Base-by-base conservation (phyloP, 2,888 invertebrate species). In the Rotaria socialis region DNA sequence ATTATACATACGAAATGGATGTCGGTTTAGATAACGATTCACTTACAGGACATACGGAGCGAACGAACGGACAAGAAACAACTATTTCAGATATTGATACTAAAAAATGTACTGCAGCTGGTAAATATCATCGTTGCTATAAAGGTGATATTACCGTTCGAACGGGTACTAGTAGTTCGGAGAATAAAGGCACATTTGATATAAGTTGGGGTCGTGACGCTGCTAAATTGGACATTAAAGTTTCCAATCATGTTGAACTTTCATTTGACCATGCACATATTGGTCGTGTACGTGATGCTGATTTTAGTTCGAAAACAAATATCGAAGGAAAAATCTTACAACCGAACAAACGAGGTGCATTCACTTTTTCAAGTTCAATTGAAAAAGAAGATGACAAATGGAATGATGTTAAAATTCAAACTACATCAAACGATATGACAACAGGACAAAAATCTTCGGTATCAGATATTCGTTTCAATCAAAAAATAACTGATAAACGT, bases 321-420 rank as follows among this genome's bases (percentile, higher is more conserved):
- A 47, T 75, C 4, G 75, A 75, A 41, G 75, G 43, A 10, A 41
- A 47, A 75, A 24, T 22, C 6, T 47, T 75, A 16, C 41, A 2
- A 10, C 10, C 67, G 0, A 16, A 67, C 35, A 75, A 47, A 41
- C 22, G 14, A 10, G 19, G 43, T 43, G 4, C 41, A 47, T 75
- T 75, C 3, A 41, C 6, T 41, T 75, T 43, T 75, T 7, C 22
- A 0, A 43, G 75, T 75, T 22, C 75, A 8, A 43, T 41, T 43
- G 47, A 41, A 22, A 75, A 75, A 75, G 75, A 75, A 43, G 75
- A 75, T 75, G 75, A 43, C 24, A 75, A 47, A 75, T 75, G 75
- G 75, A 75, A 75, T 43, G 14, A 22, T 22, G 7, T 75, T 24
- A 1, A 41, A 24, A 14, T 75, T 16, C 41, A 47, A 47, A 75